Conservation (phyloP, 1,140 invertebrate genomes). For the Anastatus disparis region DNA sequence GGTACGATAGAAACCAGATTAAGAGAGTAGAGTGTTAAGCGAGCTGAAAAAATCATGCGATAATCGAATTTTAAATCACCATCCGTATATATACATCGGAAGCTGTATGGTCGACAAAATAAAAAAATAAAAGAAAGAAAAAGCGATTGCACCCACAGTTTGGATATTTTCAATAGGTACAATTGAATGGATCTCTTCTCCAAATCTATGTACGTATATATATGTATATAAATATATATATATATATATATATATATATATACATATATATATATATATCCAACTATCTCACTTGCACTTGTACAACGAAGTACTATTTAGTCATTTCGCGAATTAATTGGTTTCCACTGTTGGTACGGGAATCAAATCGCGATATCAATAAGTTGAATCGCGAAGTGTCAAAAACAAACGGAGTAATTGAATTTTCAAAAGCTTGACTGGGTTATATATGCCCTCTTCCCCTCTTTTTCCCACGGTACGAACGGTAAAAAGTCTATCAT, state of each 20-base stretch:
- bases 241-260: too few species aligned
- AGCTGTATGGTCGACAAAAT: too few species aligned
- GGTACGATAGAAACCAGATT: too few species aligned
- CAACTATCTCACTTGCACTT: conserved; percentile 18
- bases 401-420: conserved; percentile 38
- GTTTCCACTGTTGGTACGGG: not conserved
- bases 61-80: conserved; percentile 39
- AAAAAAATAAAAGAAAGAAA: too few species aligned
- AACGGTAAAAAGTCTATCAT: not conserved
- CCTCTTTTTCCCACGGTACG: too few species aligned
- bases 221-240: too few species aligned
- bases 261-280: too few species aligned
- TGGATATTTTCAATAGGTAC: conserved; percentile 36
- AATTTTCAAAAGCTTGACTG: conserved; percentile 18
- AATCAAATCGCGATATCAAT: conserved; percentile 36
- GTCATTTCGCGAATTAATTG: conserved; percentile 40
- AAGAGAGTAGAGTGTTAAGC: too few species aligned
- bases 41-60: conserved; percentile 35
- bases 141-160: conserved; percentile 30
- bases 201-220: too few species aligned
- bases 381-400: conserved; percentile 29
- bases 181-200: conserved; percentile 29
- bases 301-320: conserved; percentile 29
- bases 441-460: too few species aligned
- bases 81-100: conserved; percentile 29